These are phyloP conservation scores for Brachionus koreanus DNA, from an alignment of 1,140 invertebrate species.

Conservation along the genomic window DNA sequence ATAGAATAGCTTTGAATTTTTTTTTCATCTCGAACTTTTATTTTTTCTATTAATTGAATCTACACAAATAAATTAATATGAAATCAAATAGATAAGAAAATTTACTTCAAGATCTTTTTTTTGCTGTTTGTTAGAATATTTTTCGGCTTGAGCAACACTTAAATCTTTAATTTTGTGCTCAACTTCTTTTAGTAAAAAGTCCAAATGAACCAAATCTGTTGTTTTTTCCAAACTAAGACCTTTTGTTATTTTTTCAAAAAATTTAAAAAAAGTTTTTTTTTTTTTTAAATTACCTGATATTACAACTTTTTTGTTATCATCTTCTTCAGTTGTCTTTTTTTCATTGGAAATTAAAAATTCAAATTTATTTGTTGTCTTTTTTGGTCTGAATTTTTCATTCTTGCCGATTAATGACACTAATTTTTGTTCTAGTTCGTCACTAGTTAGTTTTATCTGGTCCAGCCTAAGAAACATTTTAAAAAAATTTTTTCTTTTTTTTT, in stretches of 20 bases:
- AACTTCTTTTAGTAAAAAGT: constrained; percentile 50
- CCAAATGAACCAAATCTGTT: constrained; percentile 51
- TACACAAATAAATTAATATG: constrained; percentile 47
- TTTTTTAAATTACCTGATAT: not conserved
- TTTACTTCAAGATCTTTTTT: constrained; percentile 52
- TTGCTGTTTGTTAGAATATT: constrained; percentile 51
- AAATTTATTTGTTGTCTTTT: constrained; percentile 50
- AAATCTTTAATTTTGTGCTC: constrained; percentile 54
- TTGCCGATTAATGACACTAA: constrained; percentile 47
- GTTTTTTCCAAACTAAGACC: constrained; percentile 54
- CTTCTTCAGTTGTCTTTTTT: constrained; percentile 48
- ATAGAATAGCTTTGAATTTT: constrained; percentile 42
- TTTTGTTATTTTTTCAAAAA: constrained; percentile 44
- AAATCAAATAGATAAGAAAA: not conserved
- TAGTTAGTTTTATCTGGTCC: constrained; percentile 50
- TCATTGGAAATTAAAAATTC: constrained; percentile 52
- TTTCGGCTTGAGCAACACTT: constrained; percentile 51
- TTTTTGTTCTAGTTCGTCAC: constrained; percentile 51
- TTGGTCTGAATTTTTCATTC: constrained; percentile 50
- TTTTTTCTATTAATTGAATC: constrained; percentile 48
- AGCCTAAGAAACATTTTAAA: constrained; percentile 47
- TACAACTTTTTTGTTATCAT: constrained; percentile 25
- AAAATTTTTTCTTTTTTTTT: not conserved
- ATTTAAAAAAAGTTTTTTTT: not conserved
- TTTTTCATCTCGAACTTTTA: constrained; percentile 40